These are phyloP conservation scores for Osedax frankpressi DNA, from an alignment of 2,888 invertebrate genomes.

Conservation along the genomic window DNA sequence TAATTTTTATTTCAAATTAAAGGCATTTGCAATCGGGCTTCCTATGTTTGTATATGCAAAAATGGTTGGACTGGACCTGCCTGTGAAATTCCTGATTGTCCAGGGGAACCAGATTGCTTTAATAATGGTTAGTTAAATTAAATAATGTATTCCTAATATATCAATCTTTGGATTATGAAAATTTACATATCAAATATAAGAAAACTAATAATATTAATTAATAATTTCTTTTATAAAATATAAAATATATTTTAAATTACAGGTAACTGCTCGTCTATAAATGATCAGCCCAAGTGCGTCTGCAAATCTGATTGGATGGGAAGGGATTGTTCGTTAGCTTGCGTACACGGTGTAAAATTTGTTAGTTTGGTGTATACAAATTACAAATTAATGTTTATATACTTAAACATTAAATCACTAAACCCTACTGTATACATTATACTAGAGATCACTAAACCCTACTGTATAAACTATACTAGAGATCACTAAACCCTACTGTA, in stretches of 20 bases:
- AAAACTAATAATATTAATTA: neutral
- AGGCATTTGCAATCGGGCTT: constrained; percentile 24
- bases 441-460: too few species aligned
- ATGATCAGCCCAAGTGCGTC: constrained; percentile 19
- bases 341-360: constrained; percentile 26
- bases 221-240: neutral
- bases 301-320: constrained; percentile 30
- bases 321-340: constrained; percentile 29
- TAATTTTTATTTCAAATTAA: neutral
- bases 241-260: neutral
- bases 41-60: constrained; percentile 28
- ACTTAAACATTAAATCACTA: too few species aligned
- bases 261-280: neutral
- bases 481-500: too few species aligned
- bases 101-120: constrained; percentile 26
- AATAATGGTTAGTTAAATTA: constrained; percentile 22
- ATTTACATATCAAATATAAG: neutral
- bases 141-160: too few species aligned
- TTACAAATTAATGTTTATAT: too few species aligned
- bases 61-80: constrained; percentile 30
- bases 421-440: too few species aligned
- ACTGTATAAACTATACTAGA: too few species aligned
- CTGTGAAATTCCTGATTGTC: constrained; percentile 30
- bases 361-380: too few species aligned
- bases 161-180: neutral